Conservation (phyloP, 2,888 invertebrate species). For the Lepeophtheirus nordmannii region DNA sequence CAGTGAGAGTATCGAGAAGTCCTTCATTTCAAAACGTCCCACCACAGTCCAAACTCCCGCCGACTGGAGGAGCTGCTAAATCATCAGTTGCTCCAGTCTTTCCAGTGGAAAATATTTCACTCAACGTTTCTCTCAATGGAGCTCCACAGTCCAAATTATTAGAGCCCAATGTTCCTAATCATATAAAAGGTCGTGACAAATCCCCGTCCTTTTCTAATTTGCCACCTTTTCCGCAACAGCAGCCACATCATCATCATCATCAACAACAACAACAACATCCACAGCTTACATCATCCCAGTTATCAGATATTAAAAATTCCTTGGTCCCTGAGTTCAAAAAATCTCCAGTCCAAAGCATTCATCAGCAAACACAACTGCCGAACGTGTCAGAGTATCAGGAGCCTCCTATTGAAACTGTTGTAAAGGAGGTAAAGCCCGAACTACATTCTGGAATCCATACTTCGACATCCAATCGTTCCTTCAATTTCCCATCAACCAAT, state of each 20-base stretch:
- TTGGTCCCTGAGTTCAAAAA: background rate
- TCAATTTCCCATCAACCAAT: background rate
- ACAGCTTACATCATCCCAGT: background rate
- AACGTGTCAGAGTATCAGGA: constrained; percentile 2
- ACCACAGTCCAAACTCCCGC: background rate
- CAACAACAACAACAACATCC: background rate
- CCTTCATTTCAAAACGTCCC: constrained; percentile 8
- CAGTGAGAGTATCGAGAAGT: background rate
- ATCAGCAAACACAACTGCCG: constrained; percentile 4
- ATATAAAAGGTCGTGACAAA: background rate
- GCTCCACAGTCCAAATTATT: background rate
- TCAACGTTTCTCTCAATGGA: background rate
- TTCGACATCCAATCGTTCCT: constrained; percentile 7
- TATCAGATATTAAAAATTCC: background rate
- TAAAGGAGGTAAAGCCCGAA: background rate
- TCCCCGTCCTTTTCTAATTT: background rate
- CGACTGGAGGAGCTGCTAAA: background rate
- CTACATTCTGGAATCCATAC: constrained; percentile 4
- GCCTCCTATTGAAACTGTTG: background rate
- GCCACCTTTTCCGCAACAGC: background rate
- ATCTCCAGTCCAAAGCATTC: constrained; percentile 6
- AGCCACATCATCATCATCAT: background rate
- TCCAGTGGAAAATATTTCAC: background rate
- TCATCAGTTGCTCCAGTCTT: background rate
- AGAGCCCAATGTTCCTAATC: constrained; percentile 7